Base-by-base conservation (phyloP, 2,797 vertebrate species). In the Chaenodraco wilsoni region DNA sequence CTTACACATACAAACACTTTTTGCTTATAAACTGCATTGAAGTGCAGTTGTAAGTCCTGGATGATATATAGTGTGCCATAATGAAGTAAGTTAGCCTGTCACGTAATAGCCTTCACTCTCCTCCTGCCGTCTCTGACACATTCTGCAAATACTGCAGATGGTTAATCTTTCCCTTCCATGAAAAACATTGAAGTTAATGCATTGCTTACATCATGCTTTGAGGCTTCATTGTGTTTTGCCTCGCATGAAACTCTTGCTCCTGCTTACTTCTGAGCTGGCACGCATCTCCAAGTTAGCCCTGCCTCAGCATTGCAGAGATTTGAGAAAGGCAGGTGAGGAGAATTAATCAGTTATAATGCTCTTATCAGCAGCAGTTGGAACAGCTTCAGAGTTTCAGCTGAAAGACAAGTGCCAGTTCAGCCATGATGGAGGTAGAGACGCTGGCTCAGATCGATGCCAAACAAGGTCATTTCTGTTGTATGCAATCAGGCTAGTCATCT, bases 311-410 rank as follows among this genome's bases (percentile, higher is more conserved):
- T 87, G 66, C 62, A 45, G 78, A 86, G 91, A 92, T 93, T 94
- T 88, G 74, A 79, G 60, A 45, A 56, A 43, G 84, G 72, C 86
- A 87, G 87, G 85, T 87, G 88, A 88, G 76, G 56, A 73, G 72
- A 84, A 87, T 87, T 89, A 92, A 92, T 92, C 76, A 74, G 75
- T 37, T 55, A 13, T 93, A 94, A 95, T 93, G 88, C 93, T 93
- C 87, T 94, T 93, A 93, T 79, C 75, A 75, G 74, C 68, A 70
- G 81, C 74, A n/a, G 75, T 78, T 74, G 56, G 79, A 87, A 80
- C 79, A 63, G 76, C 78, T 79, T 82, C 55, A 65, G 74, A 65
- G 71, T 59, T 78, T 63, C 56, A 37, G 51, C 44, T 74, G 74
- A 89, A 78, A 87, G 83, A 82, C 78, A 45, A 78, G 67, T 75